A percentile compares a stretch with the other conserved stretches of the same genome.
phyloP scores from a whole-genome alignment of 1,140 invertebrate genomes.

The Hylaeus volcanicus region DNA sequence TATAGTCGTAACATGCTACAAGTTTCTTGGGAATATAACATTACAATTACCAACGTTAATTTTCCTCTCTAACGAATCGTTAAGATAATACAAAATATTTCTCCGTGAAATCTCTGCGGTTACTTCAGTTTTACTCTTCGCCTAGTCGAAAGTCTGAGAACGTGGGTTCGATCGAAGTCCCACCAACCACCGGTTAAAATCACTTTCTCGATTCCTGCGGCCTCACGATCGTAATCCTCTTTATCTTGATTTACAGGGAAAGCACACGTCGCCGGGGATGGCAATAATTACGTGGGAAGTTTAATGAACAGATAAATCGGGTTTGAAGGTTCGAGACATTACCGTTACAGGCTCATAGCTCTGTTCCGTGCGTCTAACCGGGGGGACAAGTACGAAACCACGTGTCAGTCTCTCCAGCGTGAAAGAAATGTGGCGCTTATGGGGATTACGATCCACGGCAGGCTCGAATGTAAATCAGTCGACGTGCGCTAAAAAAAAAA shows the following conservation, averaged over 20 bases:
- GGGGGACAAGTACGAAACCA: constrained; percentile 33
- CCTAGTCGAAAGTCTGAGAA: neutral
- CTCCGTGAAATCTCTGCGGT: no score
- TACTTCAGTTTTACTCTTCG: no score
- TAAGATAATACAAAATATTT: no score
- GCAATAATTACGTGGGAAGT: neutral
- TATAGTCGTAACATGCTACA: no score
- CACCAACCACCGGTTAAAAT: neutral
- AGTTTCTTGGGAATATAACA: no score
- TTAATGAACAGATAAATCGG: constrained; percentile 1
- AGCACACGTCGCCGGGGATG: no score
- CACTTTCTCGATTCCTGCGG: neutral
- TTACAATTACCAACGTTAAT: no score
- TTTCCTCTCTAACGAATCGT: no score
- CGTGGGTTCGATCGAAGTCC: neutral
- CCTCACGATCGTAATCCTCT: neutral
- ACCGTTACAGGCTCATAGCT: neutral
- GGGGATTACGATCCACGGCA: constrained; percentile 40
- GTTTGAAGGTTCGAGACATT: neutral
- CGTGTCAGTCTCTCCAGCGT: constrained; percentile 21
- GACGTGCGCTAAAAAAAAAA: constrained; percentile 3
- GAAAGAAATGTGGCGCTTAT: constrained; percentile 49
- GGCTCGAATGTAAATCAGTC: constrained; percentile 54
- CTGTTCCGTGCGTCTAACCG: neutral
- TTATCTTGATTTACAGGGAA: neutral